Evolutionary conservation across 1,140 invertebrate genomes (phyloP), one percentile per base, ranked within the genome.

Genomic region (Calliphora vicina): DNA sequence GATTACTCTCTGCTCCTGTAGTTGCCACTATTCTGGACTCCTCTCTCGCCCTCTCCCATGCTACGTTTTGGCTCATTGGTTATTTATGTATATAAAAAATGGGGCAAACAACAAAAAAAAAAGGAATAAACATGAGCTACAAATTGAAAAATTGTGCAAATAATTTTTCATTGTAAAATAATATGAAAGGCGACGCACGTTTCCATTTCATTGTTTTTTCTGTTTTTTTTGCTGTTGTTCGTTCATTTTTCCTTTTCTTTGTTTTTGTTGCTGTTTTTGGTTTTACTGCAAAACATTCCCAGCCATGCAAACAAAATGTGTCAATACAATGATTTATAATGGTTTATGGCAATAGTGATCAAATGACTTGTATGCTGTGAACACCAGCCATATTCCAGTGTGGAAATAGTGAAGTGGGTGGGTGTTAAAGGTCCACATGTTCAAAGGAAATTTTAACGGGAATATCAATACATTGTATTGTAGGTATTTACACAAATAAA

Each of bases 291-390:
- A 35, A 35, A 57, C 15, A n/a, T 76, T 29, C 73, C 73, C 1
- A 17, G 57, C 57, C 20, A 23, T 35, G 13, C 15, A 67, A 78
- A 78, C 74, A 78, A 78, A 35, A 35, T 78, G 42, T 78, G 74
- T 78, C 74, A 78, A 78, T 78, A 78, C 74, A 78, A 78, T 78
- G 74, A 78, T 78, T 78, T 78, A 78, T 78, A 78, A 78, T 25
- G 42, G 74, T 78, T 43, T 43, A 78, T 78, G 74, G 8, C 20
- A 42, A 78, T 23, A 29, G 35, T 43, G 74, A 78, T 78, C 74
- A 78, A 78, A 78, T 78, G 23, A 78, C 74, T 43, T 20, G 72
- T 76, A 29, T 76, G 13, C n/a, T 35, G 35, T 2, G 35, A 35
- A 35, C 10, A 35, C 4, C 35, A 2, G 6, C 35, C 35, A 35